Evolutionary conservation across 2,888 invertebrate genomes (phyloP), one percentile per base, ranked within the genome.

Genomic region (Pseudolycoriella hygida): DNA sequence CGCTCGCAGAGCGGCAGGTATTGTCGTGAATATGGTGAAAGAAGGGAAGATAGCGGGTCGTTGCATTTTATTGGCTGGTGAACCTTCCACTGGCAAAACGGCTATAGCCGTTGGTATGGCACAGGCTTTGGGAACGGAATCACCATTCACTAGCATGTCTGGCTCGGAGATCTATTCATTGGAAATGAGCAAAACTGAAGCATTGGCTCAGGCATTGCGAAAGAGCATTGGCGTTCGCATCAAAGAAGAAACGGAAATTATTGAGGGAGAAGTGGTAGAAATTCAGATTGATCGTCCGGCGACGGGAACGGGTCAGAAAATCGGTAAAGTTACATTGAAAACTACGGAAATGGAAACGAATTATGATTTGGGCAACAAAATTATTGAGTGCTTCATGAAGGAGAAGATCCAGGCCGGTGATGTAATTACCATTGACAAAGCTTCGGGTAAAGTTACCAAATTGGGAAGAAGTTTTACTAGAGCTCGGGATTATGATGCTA

Each of bases 291-390:
- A 98, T 59, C 71, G 94, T 17, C 93, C 94, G 0, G 93, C 90
- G 0, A 84, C 90, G 0, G 93, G 89, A 17, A 77, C 82, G 12
- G 87, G 87, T 1, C 66, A 66, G 42, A 66, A 66, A 61, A 79
- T 90, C 40, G 96, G 96, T 2, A 89, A 97, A 56, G 70, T 98
- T 31, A 97, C 96, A 0, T 68, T 99, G 40, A 98, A 98, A 69
- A 98, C 98, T 0, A 97, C 96, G 0, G 98, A 98, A 64, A 99
- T 99, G 98, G 98, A 98, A 66, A 97, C 98, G 0, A 85, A 96
- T 51, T 99, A 98, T 60, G 98, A 99, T 62, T 73, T 99, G 60
- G 98, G 98, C 2, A 84, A 85, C 43, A 97, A 97, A 71, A 96
- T 97, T 81, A 96, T 97, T 45, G 96, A 97, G 61, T 87, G 89